These are phyloP conservation scores for Acanthurus lineatus DNA, from an alignment of 2,797 vertebrate species.

Conservation along the genomic window DNA sequence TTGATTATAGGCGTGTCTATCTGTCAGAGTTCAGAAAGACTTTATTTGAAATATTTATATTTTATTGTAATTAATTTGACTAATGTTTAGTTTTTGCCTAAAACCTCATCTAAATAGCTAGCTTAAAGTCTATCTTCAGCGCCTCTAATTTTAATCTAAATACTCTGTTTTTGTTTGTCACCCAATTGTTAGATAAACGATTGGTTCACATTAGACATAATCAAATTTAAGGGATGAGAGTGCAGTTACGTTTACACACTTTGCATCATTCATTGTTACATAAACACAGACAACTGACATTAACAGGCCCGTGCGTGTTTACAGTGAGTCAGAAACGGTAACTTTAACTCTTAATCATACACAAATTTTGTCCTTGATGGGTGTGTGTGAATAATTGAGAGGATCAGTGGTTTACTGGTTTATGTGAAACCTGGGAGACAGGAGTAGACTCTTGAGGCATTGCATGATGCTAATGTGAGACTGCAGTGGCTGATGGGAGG, in stretches of 20 bases:
- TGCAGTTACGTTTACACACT: not conserved
- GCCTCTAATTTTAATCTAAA: not conserved
- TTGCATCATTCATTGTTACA: not conserved
- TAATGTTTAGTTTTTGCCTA: rapidly evolving
- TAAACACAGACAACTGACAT: slow-evolving; percentile 24
- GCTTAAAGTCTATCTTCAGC: not conserved
- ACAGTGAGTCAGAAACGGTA: slow-evolving; percentile 18
- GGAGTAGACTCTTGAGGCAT: not conserved
- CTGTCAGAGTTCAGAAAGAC: rapidly evolving
- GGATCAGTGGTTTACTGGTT: slow-evolving; percentile 41
- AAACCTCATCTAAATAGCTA: not conserved
- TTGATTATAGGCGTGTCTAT: no score
- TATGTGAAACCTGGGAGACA: not conserved
- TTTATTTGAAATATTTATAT: not conserved
- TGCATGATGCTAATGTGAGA: not conserved
- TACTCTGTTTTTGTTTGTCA: not conserved
- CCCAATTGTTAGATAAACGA: not conserved
- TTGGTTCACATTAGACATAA: not conserved
- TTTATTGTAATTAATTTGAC: not conserved
- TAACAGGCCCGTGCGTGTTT: slow-evolving; percentile 21
- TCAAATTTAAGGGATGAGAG: not conserved
- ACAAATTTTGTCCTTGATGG: slow-evolving; percentile 7
- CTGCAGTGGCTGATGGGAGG: not conserved
- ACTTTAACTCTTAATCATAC: not conserved
- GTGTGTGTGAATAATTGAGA: slow-evolving; percentile 40